Conservation (phyloP, 2,797 vertebrate species). For the Pangasius larnaudii region DNA sequence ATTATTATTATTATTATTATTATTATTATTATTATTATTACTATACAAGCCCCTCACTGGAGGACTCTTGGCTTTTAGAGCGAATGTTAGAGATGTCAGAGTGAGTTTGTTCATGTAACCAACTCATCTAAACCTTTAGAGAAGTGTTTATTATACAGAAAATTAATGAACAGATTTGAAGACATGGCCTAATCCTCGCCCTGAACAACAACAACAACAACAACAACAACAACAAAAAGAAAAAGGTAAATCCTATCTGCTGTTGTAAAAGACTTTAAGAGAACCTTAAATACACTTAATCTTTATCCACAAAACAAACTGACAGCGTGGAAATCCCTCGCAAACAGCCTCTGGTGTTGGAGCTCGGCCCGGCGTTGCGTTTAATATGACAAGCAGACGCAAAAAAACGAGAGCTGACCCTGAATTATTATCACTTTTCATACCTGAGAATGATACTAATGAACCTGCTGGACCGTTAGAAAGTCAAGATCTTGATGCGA, state of each 20-base stretch:
- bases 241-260: background rate
- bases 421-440: background rate
- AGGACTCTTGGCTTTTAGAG: background rate
- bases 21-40: background rate
- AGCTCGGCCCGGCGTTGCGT: rapidly evolving
- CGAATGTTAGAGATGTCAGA: background rate
- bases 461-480: background rate
- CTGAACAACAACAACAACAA: background rate
- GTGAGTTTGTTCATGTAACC: background rate
- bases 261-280: background rate
- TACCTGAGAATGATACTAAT: background rate
- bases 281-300: background rate
- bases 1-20: background rate
- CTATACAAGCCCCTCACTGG: background rate
- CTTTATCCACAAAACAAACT: background rate
- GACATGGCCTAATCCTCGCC: background rate
- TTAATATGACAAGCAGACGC: background rate
- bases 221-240: background rate
- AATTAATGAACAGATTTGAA: background rate
- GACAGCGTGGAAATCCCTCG: background rate
- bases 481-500: background rate
- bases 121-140: background rate
- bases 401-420: background rate
- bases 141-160: background rate
- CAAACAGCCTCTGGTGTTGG: background rate